These are phyloP conservation scores for Linepithema humile DNA, from an alignment of 1,140 invertebrate genomes.

Conservation along the genomic window DNA sequence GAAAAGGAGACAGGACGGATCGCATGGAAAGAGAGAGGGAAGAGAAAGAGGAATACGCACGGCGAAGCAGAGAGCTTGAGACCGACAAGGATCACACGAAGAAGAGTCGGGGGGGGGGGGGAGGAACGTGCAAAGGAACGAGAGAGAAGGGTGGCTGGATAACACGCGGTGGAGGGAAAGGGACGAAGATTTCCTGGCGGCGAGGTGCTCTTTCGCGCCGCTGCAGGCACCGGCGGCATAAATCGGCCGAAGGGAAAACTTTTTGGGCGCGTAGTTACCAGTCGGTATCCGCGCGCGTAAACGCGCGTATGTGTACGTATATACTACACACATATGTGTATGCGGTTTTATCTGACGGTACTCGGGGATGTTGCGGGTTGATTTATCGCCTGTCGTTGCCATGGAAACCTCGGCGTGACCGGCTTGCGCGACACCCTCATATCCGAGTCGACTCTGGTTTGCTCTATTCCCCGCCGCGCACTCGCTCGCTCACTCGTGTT, in stretches of 20 bases:
- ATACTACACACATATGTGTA: conserved; percentile 74
- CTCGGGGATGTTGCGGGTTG: conserved; percentile 83
- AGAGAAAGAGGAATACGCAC: conserved; percentile 34
- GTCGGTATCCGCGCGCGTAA: conserved; percentile 65
- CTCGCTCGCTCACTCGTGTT: conserved; percentile 53
- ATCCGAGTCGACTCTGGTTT: conserved; percentile 78
- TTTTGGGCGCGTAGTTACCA: conserved; percentile 74
- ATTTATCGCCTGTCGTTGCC: conserved; percentile 83
- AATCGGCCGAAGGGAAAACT: conserved; percentile 75
- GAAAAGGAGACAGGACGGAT: conserved; percentile 11
- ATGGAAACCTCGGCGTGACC: conserved; percentile 82
- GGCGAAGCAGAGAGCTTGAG: conserved; percentile 30
- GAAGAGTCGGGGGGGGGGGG: not conserved
- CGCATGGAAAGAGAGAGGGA: conserved; percentile 15
- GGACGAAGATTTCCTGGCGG: conserved; percentile 52
- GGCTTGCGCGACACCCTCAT: conserved; percentile 83
- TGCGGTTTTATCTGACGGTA: conserved; percentile 77
- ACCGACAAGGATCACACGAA: conserved; percentile 20
- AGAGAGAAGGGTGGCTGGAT: not conserved
- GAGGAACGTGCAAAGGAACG: not conserved
- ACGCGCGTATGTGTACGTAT: conserved; percentile 42
- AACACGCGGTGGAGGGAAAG: not conserved
- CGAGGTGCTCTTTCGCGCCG: conserved; percentile 58
- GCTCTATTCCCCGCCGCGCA: conserved; percentile 66
- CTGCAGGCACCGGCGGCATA: conserved; percentile 67